These are phyloP conservation scores for Bovichtus variegatus DNA, from an alignment of 2,797 vertebrate genomes.

Conservation along the genomic window DNA sequence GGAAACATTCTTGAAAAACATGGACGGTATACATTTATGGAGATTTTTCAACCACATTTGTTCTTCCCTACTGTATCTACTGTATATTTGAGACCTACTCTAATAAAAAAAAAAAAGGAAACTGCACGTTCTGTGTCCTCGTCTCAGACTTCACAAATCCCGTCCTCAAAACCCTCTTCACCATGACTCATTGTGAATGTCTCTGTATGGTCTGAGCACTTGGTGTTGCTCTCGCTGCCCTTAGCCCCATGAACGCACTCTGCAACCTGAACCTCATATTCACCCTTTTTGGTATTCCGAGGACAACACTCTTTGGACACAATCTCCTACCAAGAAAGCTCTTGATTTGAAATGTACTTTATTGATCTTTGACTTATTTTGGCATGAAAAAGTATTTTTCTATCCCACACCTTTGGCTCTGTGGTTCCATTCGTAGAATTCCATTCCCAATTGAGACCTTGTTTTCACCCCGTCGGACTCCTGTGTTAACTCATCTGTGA, in stretches of 20 bases:
- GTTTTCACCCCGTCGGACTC: constrained; percentile 39
- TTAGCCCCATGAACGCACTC: constrained; percentile 44
- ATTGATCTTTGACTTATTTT: constrained; percentile 67
- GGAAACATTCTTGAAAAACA: neutral
- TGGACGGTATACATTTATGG: neutral
- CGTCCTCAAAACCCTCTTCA: constrained; percentile 49
- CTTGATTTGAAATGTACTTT: constrained; percentile 66
- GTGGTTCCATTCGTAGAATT: constrained; percentile 47
- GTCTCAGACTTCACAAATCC: constrained; percentile 46
- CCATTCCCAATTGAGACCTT: constrained; percentile 56
- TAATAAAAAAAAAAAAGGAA: constrained; percentile 11
- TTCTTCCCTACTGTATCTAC: neutral
- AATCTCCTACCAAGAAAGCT: constrained; percentile 63
- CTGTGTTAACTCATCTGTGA: constrained; percentile 64
- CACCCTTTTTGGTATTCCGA: constrained; percentile 67
- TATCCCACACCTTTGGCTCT: constrained; percentile 43
- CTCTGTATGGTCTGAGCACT: constrained; percentile 49
- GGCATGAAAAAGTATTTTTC: constrained; percentile 60
- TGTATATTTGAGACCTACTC: constrained; percentile 10
- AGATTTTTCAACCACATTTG: constrained; percentile 24
- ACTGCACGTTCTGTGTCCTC: constrained; percentile 8
- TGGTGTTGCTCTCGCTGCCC: constrained; percentile 54
- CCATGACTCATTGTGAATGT: constrained; percentile 37
- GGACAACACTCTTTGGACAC: constrained; percentile 55
- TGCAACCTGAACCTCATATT: constrained; percentile 52